phyloP scores from a whole-genome alignment of 2,113 vertebrate species.

The Alethe castanea region DNA sequence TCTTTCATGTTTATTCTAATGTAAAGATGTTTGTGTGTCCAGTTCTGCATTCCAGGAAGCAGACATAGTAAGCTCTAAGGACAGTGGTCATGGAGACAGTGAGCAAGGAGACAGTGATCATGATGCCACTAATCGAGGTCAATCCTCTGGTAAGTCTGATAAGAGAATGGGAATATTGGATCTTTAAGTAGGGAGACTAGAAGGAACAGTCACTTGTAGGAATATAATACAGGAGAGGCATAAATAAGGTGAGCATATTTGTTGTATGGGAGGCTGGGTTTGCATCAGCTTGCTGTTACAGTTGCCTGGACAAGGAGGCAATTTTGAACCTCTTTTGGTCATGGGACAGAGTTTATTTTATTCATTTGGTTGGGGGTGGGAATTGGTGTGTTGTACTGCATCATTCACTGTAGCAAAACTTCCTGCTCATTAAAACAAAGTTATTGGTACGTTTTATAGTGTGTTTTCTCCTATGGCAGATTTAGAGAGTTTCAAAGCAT shows the following conservation, averaged over 20 bases:
- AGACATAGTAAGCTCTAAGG: constrained; percentile 98
- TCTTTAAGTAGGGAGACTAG: constrained; percentile 34
- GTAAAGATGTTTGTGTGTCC: constrained; percentile 65
- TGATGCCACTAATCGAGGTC: constrained; percentile 95
- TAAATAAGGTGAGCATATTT: not conserved
- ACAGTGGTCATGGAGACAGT: constrained; percentile 98
- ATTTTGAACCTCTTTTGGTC: not conserved
- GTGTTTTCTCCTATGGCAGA: not conserved
- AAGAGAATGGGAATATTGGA: constrained; percentile 50
- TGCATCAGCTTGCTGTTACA: not conserved
- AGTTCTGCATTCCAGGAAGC: constrained; percentile 98
- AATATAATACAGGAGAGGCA: not conserved
- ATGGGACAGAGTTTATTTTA: fast-evolving
- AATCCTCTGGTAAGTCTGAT: constrained; percentile 89
- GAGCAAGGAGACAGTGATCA: constrained; percentile 99
- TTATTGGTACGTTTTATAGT: not conserved
- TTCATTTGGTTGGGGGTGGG: not conserved
- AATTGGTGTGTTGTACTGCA: not conserved
- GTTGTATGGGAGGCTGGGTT: not conserved
- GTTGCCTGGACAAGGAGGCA: not conserved
- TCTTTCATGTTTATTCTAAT: constrained; percentile 66
- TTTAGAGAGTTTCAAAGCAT: not conserved
- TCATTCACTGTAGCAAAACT: not conserved
- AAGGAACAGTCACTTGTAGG: not conserved
- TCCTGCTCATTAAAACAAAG: not conserved